These are phyloP conservation scores for Agrypnus murinus DNA, from an alignment of 2,888 invertebrate species.

Conservation along the genomic window DNA sequence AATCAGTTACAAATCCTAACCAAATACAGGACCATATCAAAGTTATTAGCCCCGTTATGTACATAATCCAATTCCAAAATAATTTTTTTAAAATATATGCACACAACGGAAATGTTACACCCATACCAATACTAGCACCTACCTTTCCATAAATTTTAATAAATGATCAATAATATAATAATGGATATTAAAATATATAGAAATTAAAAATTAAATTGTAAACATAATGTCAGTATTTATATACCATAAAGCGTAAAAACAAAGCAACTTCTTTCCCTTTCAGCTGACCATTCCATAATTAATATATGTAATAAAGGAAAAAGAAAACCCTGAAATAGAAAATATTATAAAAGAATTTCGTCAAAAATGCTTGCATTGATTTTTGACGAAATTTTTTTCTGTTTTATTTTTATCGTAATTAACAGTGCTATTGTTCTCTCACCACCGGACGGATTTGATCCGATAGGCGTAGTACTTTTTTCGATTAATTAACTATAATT, in stretches of 20 bases:
- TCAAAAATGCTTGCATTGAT: too few relatives aligned
- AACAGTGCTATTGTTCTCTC: too few relatives aligned
- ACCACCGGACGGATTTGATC: too few relatives aligned
- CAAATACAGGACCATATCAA: conserved; percentile 69
- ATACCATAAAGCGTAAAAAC: conserved; percentile 10
- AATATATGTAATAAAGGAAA: conserved; percentile 21
- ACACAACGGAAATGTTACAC: background rate
- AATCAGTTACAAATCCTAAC: conserved; percentile 72
- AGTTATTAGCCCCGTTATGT: conserved; percentile 62
- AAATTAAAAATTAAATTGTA: background rate
- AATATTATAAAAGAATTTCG: too few relatives aligned
- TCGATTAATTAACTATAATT: too few relatives aligned
- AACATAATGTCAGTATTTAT: background rate
- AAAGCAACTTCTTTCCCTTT: conserved; percentile 9
- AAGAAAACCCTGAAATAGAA: conserved; percentile 8
- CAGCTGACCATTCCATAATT: conserved; percentile 25
- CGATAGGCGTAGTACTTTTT: too few relatives aligned
- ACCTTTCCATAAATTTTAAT: background rate
- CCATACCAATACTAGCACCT: conserved; percentile 12
- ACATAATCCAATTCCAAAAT: conserved; percentile 33
- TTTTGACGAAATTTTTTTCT: too few relatives aligned
- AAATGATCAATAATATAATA: too few relatives aligned
- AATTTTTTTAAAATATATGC: conserved; percentile 2
- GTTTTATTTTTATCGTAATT: too few relatives aligned
- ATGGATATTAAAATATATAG: background rate